Base-by-base conservation (phyloP, 1,140 invertebrate genomes). In the Proales similis region DNA sequence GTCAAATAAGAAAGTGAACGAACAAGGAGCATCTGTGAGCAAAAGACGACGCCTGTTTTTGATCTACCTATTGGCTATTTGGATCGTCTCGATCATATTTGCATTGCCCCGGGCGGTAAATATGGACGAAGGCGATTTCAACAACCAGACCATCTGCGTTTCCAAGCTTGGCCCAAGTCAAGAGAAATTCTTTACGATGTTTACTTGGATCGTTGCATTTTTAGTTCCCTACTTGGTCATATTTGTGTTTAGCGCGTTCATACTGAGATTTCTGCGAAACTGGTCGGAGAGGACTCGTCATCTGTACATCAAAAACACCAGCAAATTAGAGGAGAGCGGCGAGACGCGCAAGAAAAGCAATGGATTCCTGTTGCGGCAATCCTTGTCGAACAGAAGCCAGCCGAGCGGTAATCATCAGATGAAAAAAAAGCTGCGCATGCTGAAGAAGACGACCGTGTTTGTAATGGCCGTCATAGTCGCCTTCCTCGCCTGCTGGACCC, bases 131-230 rank as follows among this genome's bases (percentile, higher is more conserved):
- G 51, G 29, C n/a, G n/a, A n/a, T 2, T 57, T 17, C 20, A 57
- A 26, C 19, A 57, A 57, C 32, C 36, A 57, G 20, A 57, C 51
- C 2, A 14, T 24, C 7, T 57, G 51, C 20, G 33, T 27, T 26
- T 57, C 51, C 12, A 22, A 42, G 22, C 45, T 57, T 26, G 51
- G 45, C 27, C 51, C 39, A 57, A 26, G 14, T 26, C 51, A 57
- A 14, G 51, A 57, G 17, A 42, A 57, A 57, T 29, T 57, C 4
- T 57, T 42, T 14, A 57, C 51, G 0, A 26, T 57, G 45, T 36
- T 42, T 14, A 57, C 39, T 42, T 57, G 51, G 51, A 57, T 57
- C 11, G 45, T 57, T 42, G 51, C 51, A 26, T 57, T 57, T 26
- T 36, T 42, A 19, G 27, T 57, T 12, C 51, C 51, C 29, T 57